Conservation (phyloP, 2,888 invertebrate genomes). For the Emmelina monodactyla region DNA sequence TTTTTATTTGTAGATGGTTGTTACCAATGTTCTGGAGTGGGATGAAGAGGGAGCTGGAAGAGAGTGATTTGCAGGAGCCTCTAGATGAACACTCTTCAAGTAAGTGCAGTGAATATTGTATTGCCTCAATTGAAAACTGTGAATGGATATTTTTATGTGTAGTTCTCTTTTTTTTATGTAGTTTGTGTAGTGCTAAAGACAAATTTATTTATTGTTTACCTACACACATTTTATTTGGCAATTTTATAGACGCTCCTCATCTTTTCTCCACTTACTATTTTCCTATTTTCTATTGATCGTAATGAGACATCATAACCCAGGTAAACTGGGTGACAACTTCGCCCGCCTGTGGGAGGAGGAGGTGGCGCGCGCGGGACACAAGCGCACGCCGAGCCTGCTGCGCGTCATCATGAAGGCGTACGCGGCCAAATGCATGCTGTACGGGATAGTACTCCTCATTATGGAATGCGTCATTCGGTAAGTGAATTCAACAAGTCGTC, state of each 20-base stretch:
- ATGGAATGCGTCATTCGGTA: slow-evolving; percentile 70
- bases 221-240: no score
- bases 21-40: slow-evolving; percentile 81
- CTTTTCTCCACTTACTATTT: no score
- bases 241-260: no score
- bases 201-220: no score
- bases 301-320: no score
- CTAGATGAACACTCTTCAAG: slow-evolving; percentile 76
- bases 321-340: slow-evolving; percentile 58
- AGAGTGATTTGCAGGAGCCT: slow-evolving; percentile 79
- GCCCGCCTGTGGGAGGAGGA: slow-evolving; percentile 61
- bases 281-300: no score
- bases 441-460: slow-evolving; percentile 65
- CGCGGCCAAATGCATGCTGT: slow-evolving; percentile 62
- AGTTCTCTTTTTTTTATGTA: no score
- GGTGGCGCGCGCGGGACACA: slow-evolving; percentile 41
- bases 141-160: no score
- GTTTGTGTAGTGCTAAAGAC: no score
- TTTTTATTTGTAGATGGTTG: slow-evolving; percentile 71
- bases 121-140: no score
- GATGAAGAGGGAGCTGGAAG: slow-evolving; percentile 73
- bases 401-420: slow-evolving; percentile 67
- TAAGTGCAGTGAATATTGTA: no score
- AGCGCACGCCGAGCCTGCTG: slow-evolving; percentile 62
- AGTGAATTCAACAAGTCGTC: no score